Percentiles rank a stretch among this genome's conserved stretches.
Evolutionary conservation across 2,113 vertebrate species (phyloP).

Genomic region (Tor tambroides): DNA sequence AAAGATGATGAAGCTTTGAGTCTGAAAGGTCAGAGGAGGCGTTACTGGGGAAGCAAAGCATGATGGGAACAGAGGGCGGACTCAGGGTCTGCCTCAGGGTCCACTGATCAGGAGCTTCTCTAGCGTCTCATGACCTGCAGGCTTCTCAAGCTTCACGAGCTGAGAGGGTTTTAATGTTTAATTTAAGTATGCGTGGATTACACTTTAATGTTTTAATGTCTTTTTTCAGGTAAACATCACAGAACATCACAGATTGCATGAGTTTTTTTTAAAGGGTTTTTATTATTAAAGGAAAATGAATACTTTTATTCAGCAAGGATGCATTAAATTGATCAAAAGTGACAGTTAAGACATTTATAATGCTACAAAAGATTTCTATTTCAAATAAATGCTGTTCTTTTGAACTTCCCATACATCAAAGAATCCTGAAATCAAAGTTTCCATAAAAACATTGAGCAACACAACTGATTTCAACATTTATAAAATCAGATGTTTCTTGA

Average conservation of each 20-base stretch:
- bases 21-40: slow-evolving; percentile 28
- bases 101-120: not conserved
- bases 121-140: slow-evolving; percentile 42
- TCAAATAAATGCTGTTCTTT: not conserved
- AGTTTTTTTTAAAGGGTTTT: not conserved
- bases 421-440: no score
- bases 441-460: no score
- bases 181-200: not conserved
- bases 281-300: not conserved
- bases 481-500: no score
- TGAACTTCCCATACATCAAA: not conserved
- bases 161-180: not conserved
- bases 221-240: not conserved
- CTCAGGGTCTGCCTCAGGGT: no score
- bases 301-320: not conserved
- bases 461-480: no score
- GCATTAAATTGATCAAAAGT: not conserved
- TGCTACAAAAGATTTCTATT: not conserved
- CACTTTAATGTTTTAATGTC: not conserved
- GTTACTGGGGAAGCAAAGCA: slow-evolving; percentile 28
- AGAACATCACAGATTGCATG: not conserved
- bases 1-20: slow-evolving; percentile 27
- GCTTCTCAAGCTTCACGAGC: not conserved
- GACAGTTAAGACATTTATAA: not conserved
- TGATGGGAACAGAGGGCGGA: slow-evolving; percentile 4